Base-by-base conservation (phyloP, 2,797 vertebrate genomes). In the Echeneis naucrates region DNA sequence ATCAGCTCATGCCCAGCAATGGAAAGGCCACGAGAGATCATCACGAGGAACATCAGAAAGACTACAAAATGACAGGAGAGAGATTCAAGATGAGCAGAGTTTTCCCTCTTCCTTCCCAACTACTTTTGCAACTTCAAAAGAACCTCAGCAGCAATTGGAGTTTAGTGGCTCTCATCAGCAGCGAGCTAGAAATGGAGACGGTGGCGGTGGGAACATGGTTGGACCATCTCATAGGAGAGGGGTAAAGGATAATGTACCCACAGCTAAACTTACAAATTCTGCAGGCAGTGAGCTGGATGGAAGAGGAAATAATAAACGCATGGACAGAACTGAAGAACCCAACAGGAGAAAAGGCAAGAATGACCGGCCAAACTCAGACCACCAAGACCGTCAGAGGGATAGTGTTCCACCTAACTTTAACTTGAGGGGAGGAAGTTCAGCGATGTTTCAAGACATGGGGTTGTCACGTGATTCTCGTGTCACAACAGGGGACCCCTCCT, bases 281-380 rank as follows among this genome's bases (percentile, higher is more conserved):
- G 23, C 75, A 54, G 83, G 70, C 44, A 74, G 37, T 33, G 88
- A 91, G 26, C 35, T 45, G 0, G 83, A 92, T 0, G 87, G 85
- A 72, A 85, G 78, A 72, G 84, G 79, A 58, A 89, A 88, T 91
- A 71, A 62, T 42, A 92, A 83, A 72, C 87, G 83, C 0, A 19
- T 48, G 37, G 86, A 97, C 48, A 96, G 94, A 77, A 93, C 78
- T 66, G 72, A 93, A 62, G 97, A 98, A 58, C 89, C 84, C 64
- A 94, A 89, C 82, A 95, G 95, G 91, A 96, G 95, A 87, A 96
- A 94, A 88, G 96, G 94, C 21, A 97, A 90, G 92, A 86, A 84
- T 69, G 97, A 98, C 78, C 95, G 94, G 66, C 92, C 94, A 45
- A 95, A 93, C 90, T 92, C 92, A 0, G 96, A 96, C 54, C 88